A percentile compares a stretch with the other conserved stretches of the same genome.
Conservation (phyloP, 1,140 invertebrate genomes). For the Hesperophylax magnus region DNA sequence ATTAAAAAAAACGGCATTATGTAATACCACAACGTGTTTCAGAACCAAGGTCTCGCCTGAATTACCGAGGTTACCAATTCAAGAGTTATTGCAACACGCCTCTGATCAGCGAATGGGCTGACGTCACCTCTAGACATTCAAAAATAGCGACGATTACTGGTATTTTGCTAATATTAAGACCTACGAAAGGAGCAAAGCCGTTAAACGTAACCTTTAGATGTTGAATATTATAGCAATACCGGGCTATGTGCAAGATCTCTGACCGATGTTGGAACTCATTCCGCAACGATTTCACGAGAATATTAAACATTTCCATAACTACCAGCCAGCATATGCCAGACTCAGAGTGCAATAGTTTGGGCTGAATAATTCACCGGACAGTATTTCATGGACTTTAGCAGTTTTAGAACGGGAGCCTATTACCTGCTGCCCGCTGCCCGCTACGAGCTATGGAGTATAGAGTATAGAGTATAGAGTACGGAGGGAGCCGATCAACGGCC, state of each 20-base stretch:
- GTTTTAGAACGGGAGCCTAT: too few species aligned
- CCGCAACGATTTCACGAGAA: conserved; percentile 23
- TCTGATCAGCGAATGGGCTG: conserved; percentile 28
- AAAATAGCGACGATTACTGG: conserved; percentile 21
- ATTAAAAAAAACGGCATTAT: conserved; percentile 30
- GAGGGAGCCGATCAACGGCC: too few species aligned
- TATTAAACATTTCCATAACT: conserved; percentile 12
- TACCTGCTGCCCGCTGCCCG: too few species aligned
- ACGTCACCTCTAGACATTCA: conserved; percentile 26
- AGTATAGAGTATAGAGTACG: too few species aligned
- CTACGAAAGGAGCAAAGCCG: conserved; percentile 17
- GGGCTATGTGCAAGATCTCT: conserved; percentile 7
- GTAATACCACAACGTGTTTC: conserved; percentile 30
- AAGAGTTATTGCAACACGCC: conserved; percentile 35
- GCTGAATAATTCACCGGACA: neutral
- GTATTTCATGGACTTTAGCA: too few species aligned
- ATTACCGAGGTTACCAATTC: conserved; percentile 47
- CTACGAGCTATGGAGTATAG: too few species aligned
- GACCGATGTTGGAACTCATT: conserved; percentile 18
- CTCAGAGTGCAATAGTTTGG: neutral
- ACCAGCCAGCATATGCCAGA: neutral
- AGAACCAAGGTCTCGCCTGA: conserved; percentile 38
- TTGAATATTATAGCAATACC: neutral
- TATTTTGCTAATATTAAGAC: conserved; percentile 15
- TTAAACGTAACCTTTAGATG: conserved; percentile 31